Base-by-base conservation (phyloP, 2,797 vertebrate genomes). In the Channa striata region DNA sequence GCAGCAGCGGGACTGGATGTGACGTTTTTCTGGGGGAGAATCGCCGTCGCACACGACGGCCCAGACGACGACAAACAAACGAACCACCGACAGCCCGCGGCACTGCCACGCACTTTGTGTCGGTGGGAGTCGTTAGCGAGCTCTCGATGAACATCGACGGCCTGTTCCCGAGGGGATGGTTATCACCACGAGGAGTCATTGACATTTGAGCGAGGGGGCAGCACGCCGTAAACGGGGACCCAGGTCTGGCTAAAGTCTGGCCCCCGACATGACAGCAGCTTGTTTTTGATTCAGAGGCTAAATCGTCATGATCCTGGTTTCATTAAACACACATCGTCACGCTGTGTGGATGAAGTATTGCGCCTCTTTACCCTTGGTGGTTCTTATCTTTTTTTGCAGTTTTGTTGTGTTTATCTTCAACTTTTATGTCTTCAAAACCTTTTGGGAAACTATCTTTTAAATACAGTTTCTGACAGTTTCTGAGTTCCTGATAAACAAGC, bases 111-210 rank as follows among this genome's bases (percentile, higher is more conserved):
- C 71, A 64, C 66, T 51, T 33, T 67, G 78, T 21, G 77, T 37
- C 50, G 14, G 11, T 23, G 54, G 48, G 72, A 80, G 62, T 80
- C 78, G 77, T 78, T 85, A 77, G 74, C 65, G 54, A 46, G 48
- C 59, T 72, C 73, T 63, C 42, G 23, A 52, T 43, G 47, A 74
- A 74, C 72, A 47, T 37, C 58, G 58, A 3, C 40, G 20, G 50
- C 25, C 37, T 8, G 44, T 1, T 70, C 71, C 68, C 7, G 0
- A 4, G 78, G 74, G 77, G 72, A 67, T 43, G 84, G 80, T 85
- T 69, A 84, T 66, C 67, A 73, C 67, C 66, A 33, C 23, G 49
- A 73, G 37, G 48, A 65, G 64, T 59, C 69, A 30, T 46, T 82
- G 72, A 79, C 79, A 80, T 81, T 73, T 73, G 34, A 81, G 54